phyloP scores from a whole-genome alignment of 2,797 vertebrate species.

The Gallinago nigripennis region DNA sequence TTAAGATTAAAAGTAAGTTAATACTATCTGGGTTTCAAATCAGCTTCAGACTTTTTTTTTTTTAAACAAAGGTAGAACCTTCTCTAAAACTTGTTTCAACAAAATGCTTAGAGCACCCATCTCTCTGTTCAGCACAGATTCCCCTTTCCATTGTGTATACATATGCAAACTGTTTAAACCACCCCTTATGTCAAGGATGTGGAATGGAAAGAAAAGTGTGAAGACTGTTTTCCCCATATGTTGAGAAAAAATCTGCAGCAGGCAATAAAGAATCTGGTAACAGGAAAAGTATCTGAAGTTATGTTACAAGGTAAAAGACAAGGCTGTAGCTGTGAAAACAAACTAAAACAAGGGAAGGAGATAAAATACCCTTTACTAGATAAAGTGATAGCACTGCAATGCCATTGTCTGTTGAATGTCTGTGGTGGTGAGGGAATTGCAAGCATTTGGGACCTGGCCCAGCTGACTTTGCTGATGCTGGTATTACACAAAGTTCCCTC shows the following conservation, averaged over 20 bases:
- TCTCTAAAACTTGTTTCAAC: not conserved
- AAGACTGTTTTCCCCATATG: constrained; percentile 38
- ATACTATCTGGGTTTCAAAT: not conserved
- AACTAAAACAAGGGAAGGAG: not conserved
- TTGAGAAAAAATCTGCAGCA: constrained; percentile 11
- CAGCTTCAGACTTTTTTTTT: not conserved
- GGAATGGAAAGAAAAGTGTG: constrained; percentile 17
- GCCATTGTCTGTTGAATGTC: not conserved
- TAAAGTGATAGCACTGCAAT: not conserved
- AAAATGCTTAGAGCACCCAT: not conserved
- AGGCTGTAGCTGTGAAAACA: constrained; percentile 4
- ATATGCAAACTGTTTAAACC: constrained; percentile 25
- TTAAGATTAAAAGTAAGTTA: not conserved
- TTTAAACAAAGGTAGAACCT: not conserved
- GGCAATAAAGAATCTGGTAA: constrained; percentile 25
- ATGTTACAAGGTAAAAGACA: constrained; percentile 29
- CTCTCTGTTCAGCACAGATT: not conserved
- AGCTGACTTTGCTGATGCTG: not conserved
- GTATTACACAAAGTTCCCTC: not conserved
- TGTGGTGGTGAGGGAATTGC: not conserved
- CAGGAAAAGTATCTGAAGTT: constrained; percentile 16
- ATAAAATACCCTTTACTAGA: not conserved
- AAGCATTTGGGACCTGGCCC: not conserved
- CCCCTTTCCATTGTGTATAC: not conserved
- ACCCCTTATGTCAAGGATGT: not conserved